Conservation (phyloP, 2,888 invertebrate genomes). For the Drosophila atripex region DNA sequence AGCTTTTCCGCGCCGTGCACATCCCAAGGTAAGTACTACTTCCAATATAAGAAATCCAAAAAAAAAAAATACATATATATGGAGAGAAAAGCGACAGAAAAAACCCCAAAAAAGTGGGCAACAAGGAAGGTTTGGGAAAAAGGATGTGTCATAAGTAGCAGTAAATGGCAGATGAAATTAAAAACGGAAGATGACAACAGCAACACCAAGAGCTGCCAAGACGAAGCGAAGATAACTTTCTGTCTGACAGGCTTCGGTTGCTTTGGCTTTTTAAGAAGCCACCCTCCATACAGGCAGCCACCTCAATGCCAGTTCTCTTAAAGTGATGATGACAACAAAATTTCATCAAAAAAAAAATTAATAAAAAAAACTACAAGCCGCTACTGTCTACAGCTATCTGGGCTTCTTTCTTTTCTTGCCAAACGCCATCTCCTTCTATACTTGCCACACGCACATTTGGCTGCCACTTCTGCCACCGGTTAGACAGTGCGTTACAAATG, state of each 20-base stretch:
- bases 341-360: conserved; percentile 55
- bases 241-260: conserved; percentile 65
- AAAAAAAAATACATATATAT: conserved; percentile 51
- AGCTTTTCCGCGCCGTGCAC: conserved; percentile 99
- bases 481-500: conserved; percentile 77
- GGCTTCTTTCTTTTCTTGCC: neutral
- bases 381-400: conserved; percentile 38
- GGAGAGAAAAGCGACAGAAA: conserved; percentile 19
- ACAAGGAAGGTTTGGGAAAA: conserved; percentile 34
- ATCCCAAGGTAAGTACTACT: conserved; percentile 94
- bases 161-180: conserved; percentile 79
- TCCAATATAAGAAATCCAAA: conserved; percentile 35
- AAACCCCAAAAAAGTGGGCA: conserved; percentile 11
- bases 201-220: conserved; percentile 35
- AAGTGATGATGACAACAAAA: conserved; percentile 78
- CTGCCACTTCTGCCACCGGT: conserved; percentile 61
- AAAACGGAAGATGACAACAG: conserved; percentile 74
- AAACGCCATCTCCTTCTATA: conserved; percentile 3
- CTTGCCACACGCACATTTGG: conserved; percentile 76
- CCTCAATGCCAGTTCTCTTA: conserved; percentile 44
- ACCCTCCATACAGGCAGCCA: conserved; percentile 1
- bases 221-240: conserved; percentile 69
- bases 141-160: conserved; percentile 80
- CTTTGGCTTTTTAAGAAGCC: conserved; percentile 24
- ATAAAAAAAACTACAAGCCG: conserved; percentile 27